Base-by-base conservation (phyloP, 2,888 invertebrate species). In the Macropis europaea region DNA sequence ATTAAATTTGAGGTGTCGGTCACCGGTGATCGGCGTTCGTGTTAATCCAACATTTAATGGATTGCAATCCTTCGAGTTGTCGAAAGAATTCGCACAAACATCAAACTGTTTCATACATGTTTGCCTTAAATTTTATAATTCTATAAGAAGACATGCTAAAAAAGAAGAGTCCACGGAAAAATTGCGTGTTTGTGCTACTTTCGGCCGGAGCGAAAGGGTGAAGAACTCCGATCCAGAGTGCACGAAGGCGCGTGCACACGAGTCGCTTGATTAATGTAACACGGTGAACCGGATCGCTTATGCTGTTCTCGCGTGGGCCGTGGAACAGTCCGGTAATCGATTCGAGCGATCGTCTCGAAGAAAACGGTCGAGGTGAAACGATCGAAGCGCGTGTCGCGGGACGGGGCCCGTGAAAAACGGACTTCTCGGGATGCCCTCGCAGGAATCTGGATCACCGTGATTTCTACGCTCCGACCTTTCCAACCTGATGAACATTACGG, bases 311-410 rank as follows among this genome's bases (percentile, higher is more conserved):
- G 64, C 68, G 60, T 36, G 60, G 24, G 45, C 56, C 47, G 62
- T 72, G 61, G 47, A 62, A 68, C 53, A 32, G 59, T 66, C 67
- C 43, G 42, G 69, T 76, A 79, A 79, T 79, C 64, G 73, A 76
- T 76, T 79, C 71, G 72, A 79, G 70, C 70, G 72, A 77, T 61
- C 61, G 66, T 47, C 59, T 67, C 62, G 64, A 60, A 76, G 73
- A n/a, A n/a, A 68, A 79, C 59, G 50, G 56, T 45, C 56, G 43
- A 36, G 38, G 40, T 42, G 57, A 57, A 67, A 57, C 57, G 68
- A 68, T 68, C 53, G 60, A 38, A 69, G 52, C 56, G 62, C 45
- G 38, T 32, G 67, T 56, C 61, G 34, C 22, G 36, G 42, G 3
- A n/a, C 15, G 30, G 26, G n/a, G 24, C 13, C 32, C 52, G 34